Percentiles rank a stretch among this genome's conserved stretches.
Evolutionary conservation across 2,797 vertebrate species (phyloP).

Genomic region (Syngnathus acus): DNA sequence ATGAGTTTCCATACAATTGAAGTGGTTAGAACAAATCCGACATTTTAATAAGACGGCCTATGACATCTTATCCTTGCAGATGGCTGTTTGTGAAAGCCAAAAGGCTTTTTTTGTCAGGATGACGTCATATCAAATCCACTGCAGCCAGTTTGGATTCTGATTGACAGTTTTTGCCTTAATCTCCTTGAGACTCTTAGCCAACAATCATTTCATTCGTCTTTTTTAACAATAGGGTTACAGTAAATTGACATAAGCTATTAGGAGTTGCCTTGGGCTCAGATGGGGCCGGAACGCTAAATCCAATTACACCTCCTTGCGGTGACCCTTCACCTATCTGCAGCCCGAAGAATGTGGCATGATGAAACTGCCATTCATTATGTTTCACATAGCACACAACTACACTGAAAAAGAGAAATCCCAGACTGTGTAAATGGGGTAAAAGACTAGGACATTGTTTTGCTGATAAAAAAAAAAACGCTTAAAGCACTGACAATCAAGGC

Average conservation of each 20-base stretch:
- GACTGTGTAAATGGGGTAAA: neutral
- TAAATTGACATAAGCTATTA: constrained; percentile 12
- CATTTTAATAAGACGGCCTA: constrained; percentile 12
- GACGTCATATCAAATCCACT: constrained; percentile 34
- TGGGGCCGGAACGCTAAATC: constrained; percentile 19
- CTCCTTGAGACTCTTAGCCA: constrained; percentile 18
- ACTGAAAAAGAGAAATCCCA: neutral
- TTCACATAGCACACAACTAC: neutral
- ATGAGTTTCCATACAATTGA: constrained; percentile 45
- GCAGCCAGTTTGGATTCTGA: constrained; percentile 16
- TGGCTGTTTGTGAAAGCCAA: constrained; percentile 35
- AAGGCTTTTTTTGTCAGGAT: constrained; percentile 22
- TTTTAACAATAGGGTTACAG: constrained; percentile 19
- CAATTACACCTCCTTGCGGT: constrained; percentile 25
- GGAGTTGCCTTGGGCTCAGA: constrained; percentile 18
- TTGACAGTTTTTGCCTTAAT: constrained; percentile 39
- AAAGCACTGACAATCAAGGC: too few species aligned
- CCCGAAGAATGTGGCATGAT: neutral
- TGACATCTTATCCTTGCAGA: constrained; percentile 13
- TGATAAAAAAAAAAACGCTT: too few species aligned
- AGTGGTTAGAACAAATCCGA: constrained; percentile 12
- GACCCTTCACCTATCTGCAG: constrained; percentile 9
- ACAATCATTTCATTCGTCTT: constrained; percentile 17
- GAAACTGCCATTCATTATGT: neutral
- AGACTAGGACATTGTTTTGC: too few species aligned